These are phyloP conservation scores for Anoura caudifer DNA, from an alignment of 2,113 vertebrate species.

Conservation along the genomic window DNA sequence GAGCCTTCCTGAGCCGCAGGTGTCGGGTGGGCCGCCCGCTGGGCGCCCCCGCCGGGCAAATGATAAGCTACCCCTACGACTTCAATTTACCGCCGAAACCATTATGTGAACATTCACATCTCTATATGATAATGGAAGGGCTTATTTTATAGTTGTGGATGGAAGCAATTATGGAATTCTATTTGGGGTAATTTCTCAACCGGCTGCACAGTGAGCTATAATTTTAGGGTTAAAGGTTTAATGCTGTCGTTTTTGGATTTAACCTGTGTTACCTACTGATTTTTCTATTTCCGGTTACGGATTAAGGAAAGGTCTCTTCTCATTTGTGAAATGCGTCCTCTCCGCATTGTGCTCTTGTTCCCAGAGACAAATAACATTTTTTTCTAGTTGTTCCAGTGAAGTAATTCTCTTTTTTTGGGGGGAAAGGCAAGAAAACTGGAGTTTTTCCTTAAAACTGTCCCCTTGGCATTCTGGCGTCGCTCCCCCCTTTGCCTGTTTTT, in stretches of 20 bases:
- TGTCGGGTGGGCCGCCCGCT: no score
- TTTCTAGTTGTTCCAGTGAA: not conserved
- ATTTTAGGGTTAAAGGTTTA: conserved; percentile 29
- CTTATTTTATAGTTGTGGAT: conserved; percentile 11
- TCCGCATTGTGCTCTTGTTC: not conserved
- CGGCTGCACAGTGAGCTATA: not conserved
- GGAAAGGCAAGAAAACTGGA: not conserved
- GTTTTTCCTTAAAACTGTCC: not conserved
- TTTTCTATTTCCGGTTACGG: conserved; percentile 27
- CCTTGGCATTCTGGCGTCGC: not conserved
- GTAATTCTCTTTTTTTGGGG: not conserved
- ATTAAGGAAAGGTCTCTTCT: not conserved
- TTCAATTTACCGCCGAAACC: conserved; percentile 47
- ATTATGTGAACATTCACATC: not conserved
- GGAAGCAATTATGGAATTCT: not conserved
- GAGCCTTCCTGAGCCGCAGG: no score
- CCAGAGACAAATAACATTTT: not conserved
- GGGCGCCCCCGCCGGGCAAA: not conserved
- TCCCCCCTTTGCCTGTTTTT: not conserved
- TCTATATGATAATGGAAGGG: not conserved
- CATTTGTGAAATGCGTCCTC: not conserved
- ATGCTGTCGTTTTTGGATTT: conserved; percentile 17
- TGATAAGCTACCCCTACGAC: not conserved
- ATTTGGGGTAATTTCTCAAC: not conserved
- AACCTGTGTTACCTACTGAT: not conserved